Conservation (phyloP, 2,797 vertebrate species). For the Melanotaenia nigrans region DNA sequence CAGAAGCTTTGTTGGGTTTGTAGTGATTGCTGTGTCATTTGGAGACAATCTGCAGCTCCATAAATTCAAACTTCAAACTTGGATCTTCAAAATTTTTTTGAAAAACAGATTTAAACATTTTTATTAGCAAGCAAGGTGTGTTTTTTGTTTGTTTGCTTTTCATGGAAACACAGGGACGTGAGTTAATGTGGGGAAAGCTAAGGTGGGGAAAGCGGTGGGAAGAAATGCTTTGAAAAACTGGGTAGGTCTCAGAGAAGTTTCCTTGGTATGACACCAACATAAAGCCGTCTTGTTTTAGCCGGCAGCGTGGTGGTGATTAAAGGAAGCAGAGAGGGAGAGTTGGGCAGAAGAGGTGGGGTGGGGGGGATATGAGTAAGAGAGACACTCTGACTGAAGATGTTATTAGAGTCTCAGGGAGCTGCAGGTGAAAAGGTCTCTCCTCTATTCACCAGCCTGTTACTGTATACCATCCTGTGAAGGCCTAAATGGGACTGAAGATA, state of each 20-base stretch:
- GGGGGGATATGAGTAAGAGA: slow-evolving; percentile 41
- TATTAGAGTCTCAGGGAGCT: slow-evolving; percentile 93
- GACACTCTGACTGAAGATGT: slow-evolving; percentile 75
- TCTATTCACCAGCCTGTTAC: slow-evolving; percentile 58
- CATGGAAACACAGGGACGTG: slow-evolving; percentile 11
- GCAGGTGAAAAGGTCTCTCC: slow-evolving; percentile 92
- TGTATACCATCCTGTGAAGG: slow-evolving; percentile 44
- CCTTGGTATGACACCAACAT: slow-evolving; percentile 78
- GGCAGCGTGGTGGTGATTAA: slow-evolving; percentile 71
- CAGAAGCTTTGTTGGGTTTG: slow-evolving; percentile 31
- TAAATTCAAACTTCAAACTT: not conserved
- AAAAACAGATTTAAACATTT: not conserved
- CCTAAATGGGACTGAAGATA: not conserved
- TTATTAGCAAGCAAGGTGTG: not conserved
- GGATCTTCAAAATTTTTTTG: not conserved
- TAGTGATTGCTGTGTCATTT: not conserved
- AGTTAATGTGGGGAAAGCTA: slow-evolving; percentile 43
- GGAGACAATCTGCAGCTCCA: not conserved
- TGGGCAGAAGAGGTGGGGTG: slow-evolving; percentile 26
- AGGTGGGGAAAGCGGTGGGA: slow-evolving; percentile 14
- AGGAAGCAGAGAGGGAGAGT: slow-evolving; percentile 64
- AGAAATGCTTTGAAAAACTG: slow-evolving; percentile 57
- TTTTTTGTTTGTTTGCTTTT: not conserved
- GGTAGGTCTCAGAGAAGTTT: slow-evolving; percentile 69
- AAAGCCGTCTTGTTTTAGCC: slow-evolving; percentile 84